A percentile compares a stretch with the other conserved stretches of the same genome.
Evolutionary conservation across 2,113 vertebrate genomes (phyloP).

Genomic region (Clinocottus analis): DNA sequence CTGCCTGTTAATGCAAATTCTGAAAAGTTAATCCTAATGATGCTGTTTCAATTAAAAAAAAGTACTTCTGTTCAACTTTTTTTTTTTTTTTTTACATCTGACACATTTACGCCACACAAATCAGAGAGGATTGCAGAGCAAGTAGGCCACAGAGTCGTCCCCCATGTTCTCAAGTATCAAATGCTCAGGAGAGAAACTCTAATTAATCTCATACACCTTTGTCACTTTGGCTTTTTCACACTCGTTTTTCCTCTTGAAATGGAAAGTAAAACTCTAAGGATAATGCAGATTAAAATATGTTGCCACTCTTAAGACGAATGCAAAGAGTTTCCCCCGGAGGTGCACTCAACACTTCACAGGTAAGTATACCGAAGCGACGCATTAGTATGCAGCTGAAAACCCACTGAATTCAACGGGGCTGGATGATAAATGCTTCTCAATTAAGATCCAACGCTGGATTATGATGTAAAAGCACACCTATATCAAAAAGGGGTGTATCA

Average conservation of each 20-base stretch:
- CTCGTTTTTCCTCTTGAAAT: constrained; percentile 31
- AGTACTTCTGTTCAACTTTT: constrained; percentile 16
- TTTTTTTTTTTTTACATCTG: constrained; percentile 11
- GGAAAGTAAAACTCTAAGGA: constrained; percentile 36
- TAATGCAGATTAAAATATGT: constrained; percentile 45
- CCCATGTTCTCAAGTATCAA: constrained; percentile 51
- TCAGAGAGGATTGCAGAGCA: constrained; percentile 23
- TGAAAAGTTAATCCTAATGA: not conserved
- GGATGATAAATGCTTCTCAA: not conserved
- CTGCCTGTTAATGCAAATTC: not conserved
- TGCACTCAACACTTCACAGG: not conserved
- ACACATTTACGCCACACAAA: constrained; percentile 30
- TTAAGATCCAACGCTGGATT: not conserved
- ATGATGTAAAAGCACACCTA: not conserved
- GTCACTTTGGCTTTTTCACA: constrained; percentile 38
- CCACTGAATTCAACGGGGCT: not conserved
- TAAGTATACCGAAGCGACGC: too few relatives aligned
- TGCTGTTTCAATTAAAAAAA: not conserved
- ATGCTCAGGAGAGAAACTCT: constrained; percentile 56
- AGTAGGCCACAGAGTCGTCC: constrained; percentile 39
- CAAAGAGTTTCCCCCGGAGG: not conserved
- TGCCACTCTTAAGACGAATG: constrained; percentile 30
- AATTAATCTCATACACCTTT: constrained; percentile 67
- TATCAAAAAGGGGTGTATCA: not conserved
- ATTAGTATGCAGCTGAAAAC: not conserved